Percentiles rank a stretch among this genome's conserved stretches.
Conservation (phyloP, 1,140 invertebrate species). For the Diabrotica undecimpunctata region DNA sequence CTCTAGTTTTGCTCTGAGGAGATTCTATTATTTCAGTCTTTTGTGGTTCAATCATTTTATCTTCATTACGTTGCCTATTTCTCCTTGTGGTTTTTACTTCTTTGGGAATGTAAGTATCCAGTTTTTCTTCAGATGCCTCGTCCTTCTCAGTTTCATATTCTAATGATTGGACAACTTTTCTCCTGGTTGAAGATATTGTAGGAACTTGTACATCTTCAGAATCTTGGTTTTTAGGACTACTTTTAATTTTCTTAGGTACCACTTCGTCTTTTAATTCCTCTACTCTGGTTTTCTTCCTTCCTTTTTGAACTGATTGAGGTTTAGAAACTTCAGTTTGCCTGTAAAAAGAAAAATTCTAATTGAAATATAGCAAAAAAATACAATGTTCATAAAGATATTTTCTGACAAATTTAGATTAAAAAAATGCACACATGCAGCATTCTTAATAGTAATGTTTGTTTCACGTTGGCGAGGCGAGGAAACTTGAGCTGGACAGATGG, state of each 20-base stretch:
- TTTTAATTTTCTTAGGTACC: neutral
- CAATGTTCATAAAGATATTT: too few species aligned
- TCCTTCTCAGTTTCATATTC: slow-evolving; percentile 4
- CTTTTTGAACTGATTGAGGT: neutral
- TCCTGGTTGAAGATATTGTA: neutral
- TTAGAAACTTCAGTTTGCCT: too few species aligned
- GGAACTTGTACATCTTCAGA: neutral
- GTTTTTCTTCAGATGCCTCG: neutral
- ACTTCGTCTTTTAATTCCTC: slow-evolving; percentile 7
- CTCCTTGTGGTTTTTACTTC: neutral
- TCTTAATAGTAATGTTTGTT: too few species aligned
- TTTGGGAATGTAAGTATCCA: neutral
- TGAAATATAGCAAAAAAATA: too few species aligned
- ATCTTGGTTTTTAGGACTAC: neutral
- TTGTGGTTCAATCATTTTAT: neutral
- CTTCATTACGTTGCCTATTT: neutral
- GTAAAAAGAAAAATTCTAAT: too few species aligned
- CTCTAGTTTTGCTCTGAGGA: neutral
- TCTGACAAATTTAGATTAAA: too few species aligned
- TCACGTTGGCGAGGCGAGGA: too few species aligned
- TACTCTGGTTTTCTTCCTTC: slow-evolving; percentile 3
- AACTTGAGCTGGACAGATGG: too few species aligned
- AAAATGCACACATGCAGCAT: too few species aligned
- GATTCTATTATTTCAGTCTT: neutral
- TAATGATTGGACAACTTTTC: neutral